phyloP scores from a whole-genome alignment of 2,797 vertebrate species.

The Protosalanx chinensis region DNA sequence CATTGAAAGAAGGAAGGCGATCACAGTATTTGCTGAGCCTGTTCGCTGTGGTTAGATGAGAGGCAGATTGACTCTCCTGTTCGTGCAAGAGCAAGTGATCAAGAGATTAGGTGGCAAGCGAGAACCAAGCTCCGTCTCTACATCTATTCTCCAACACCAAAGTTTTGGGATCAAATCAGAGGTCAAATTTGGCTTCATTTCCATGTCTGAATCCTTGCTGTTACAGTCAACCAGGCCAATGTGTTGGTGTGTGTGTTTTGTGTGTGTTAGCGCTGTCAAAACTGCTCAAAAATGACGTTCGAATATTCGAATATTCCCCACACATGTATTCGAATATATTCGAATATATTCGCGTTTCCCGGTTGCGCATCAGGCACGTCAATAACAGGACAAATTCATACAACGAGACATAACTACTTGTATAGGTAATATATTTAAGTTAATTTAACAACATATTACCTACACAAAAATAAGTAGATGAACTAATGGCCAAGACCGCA shows the following conservation, averaged over 20 bases:
- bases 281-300: too few relatives aligned
- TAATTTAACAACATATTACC: too few relatives aligned
- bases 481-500: too few relatives aligned
- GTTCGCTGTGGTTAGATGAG: slow-evolving; percentile 40
- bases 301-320: too few relatives aligned
- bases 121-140: slow-evolving; percentile 21
- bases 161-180: slow-evolving; percentile 26
- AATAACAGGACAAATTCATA: too few relatives aligned
- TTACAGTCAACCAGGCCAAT: neutral
- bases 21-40: neutral
- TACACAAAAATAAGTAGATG: too few relatives aligned
- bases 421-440: too few relatives aligned
- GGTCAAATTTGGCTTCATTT: neutral
- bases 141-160: slow-evolving; percentile 39
- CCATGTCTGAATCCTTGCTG: neutral
- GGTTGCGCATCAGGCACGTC: too few relatives aligned
- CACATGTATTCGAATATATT: too few relatives aligned
- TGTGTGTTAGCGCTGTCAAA: too few relatives aligned
- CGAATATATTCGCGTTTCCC: too few relatives aligned
- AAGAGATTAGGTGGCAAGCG: slow-evolving; percentile 27
- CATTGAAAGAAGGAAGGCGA: slow-evolving; percentile 25
- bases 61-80: slow-evolving; percentile 15
- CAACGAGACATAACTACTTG: too few relatives aligned
- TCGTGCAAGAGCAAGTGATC: slow-evolving; percentile 20
- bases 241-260: slow-evolving; percentile 15